Evolutionary conservation across 2,888 invertebrate species (phyloP).

Genomic region (Nemapogon koenigi): DNA sequence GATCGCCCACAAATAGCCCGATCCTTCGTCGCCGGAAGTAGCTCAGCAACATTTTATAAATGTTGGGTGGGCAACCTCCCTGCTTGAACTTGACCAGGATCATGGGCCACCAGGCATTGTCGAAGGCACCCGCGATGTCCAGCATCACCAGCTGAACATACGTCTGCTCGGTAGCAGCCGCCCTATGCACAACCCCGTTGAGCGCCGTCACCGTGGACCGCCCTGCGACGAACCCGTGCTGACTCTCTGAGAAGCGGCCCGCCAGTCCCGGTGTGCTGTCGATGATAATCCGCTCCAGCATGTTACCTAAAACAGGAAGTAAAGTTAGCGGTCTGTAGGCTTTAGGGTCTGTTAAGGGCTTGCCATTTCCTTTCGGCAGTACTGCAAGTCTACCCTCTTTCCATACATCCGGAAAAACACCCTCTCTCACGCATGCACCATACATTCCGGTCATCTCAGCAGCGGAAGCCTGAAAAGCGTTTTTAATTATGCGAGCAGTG

Average conservation of each 20-base stretch:
- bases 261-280: conserved; percentile 15
- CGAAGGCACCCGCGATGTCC: conserved; percentile 24
- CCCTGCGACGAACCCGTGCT: conserved; percentile 26
- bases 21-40: conserved; percentile 22
- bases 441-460: conserved; percentile 2
- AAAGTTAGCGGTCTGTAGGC: conserved; percentile 24
- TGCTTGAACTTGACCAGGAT: conserved; percentile 21
- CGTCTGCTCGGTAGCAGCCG: neutral
- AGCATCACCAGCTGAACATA: conserved; percentile 21
- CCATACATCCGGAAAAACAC: conserved; percentile 8
- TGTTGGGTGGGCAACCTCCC: conserved; percentile 15
- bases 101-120: conserved; percentile 28
- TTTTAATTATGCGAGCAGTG: neutral
- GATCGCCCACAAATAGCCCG: too few species aligned
- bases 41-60: conserved; percentile 17
- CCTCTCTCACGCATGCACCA: conserved; percentile 1
- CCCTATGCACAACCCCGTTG: conserved; percentile 3
- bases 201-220: conserved; percentile 21
- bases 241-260: conserved; percentile 14
- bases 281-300: conserved; percentile 21
- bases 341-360: conserved; percentile 17
- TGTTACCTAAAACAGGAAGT: conserved; percentile 22
- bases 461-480: neutral
- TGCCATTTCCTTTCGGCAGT: too few species aligned
- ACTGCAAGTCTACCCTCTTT: conserved; percentile 4